Evolutionary conservation across 2,888 invertebrate genomes (phyloP).

Genomic region (Magallana nippona): DNA sequence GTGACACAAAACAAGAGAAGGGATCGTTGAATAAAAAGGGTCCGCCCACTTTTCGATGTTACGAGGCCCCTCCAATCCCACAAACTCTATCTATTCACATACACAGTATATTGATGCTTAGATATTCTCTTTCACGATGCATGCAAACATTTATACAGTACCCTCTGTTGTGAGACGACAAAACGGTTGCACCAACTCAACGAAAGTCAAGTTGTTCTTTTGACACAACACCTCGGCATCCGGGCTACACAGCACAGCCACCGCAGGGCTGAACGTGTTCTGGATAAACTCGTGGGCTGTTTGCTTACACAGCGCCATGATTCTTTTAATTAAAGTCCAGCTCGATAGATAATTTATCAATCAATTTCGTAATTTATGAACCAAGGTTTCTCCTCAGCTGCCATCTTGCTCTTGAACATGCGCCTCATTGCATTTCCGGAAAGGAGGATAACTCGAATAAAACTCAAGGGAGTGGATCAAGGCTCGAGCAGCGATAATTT

Average conservation of each 20-base stretch:
- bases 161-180: conserved; percentile 87
- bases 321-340: background rate
- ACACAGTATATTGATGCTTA: background rate
- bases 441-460: background rate
- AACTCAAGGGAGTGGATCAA: background rate
- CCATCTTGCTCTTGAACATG: conserved; percentile 39
- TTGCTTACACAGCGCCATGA: conserved; percentile 81
- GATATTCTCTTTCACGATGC: background rate
- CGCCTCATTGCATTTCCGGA: conserved; percentile 26
- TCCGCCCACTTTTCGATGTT: conserved; percentile 41
- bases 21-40: background rate
- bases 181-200: conserved; percentile 94
- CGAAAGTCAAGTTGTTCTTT: conserved; percentile 94
- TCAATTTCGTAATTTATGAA: conserved; percentile 35
- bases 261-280: conserved; percentile 92
- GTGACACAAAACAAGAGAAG: background rate
- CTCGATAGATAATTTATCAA: background rate
- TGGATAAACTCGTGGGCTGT: conserved; percentile 88
- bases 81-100: too few relatives aligned
- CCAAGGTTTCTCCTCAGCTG: conserved; percentile 20
- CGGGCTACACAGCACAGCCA: conserved; percentile 91
- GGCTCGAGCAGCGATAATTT: background rate
- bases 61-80: background rate
- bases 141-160: conserved; percentile 53
- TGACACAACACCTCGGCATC: conserved; percentile 91